Evolutionary conservation across 2,888 invertebrate genomes (phyloP).

Genomic region (Phengaris alcon): DNA sequence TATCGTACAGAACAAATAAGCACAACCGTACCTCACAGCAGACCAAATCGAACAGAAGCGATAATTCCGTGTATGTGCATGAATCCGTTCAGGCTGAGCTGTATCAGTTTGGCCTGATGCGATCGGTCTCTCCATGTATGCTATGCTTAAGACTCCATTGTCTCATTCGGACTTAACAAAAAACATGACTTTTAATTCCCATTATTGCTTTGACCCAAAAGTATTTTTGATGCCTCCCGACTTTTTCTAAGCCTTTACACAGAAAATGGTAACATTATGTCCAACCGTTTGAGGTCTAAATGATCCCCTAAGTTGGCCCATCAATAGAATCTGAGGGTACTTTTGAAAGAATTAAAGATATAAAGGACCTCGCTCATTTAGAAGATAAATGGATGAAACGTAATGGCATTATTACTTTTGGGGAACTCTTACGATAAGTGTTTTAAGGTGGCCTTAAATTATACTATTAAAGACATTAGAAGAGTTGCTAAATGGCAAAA

Average conservation of each 20-base stretch:
- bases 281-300: conserved; percentile 20
- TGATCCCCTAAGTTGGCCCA: background rate
- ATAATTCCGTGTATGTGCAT: no score
- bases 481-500: background rate
- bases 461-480: conserved; percentile 9
- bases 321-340: conserved; percentile 27
- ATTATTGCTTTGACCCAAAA: background rate
- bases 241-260: conserved; percentile 7
- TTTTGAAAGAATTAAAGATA: conserved; percentile 26
- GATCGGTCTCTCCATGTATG: no score
- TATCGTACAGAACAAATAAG: no score
- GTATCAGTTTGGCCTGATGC: no score
- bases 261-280: conserved; percentile 21
- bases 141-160: no score
- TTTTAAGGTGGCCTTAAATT: conserved; percentile 9
- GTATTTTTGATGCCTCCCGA: background rate
- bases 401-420: conserved; percentile 25
- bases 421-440: conserved; percentile 20
- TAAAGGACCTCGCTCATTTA: conserved; percentile 26
- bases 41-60: no score
- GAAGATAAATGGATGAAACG: conserved; percentile 23
- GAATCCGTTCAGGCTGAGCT: no score
- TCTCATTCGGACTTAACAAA: background rate
- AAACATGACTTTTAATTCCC: background rate
- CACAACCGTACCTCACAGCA: no score